Conservation (phyloP, 2,888 invertebrate genomes). For the Opisthograptis luteolata region DNA sequence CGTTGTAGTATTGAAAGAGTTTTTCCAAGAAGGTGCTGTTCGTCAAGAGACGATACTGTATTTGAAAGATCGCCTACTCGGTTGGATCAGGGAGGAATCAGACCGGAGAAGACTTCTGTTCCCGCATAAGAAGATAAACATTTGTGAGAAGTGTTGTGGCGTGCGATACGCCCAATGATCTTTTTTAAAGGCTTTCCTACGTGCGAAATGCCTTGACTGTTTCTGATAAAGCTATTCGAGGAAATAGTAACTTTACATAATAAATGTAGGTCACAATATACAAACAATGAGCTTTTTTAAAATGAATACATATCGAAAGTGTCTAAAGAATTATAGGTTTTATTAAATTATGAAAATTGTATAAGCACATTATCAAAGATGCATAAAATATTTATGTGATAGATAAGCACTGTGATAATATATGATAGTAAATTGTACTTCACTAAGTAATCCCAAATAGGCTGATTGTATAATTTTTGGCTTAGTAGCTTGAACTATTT, state of each 20-base stretch:
- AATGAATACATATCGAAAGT: too few relatives aligned
- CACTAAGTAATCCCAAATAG: background rate
- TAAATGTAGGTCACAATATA: too few relatives aligned
- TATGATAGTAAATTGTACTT: constrained; percentile 14
- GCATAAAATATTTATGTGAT: constrained; percentile 3
- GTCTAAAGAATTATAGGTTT: background rate
- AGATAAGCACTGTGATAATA: constrained; percentile 36
- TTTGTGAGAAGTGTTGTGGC: constrained; percentile 64
- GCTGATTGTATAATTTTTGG: background rate
- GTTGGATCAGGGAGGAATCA: constrained; percentile 60
- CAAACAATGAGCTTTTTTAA: too few relatives aligned
- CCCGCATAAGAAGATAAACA: constrained; percentile 59
- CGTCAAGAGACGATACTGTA: constrained; percentile 63
- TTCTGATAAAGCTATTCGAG: constrained; percentile 5
- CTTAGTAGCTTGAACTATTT: background rate
- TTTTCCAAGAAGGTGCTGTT: constrained; percentile 73
- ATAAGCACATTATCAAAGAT: background rate
- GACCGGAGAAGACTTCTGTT: constrained; percentile 48
- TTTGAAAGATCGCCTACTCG: constrained; percentile 61
- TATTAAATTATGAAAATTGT: background rate
- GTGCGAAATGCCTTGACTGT: constrained; percentile 19
- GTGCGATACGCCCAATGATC: constrained; percentile 55
- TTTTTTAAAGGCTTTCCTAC: constrained; percentile 18
- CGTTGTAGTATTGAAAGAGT: constrained; percentile 66
- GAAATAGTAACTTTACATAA: background rate